Conservation (phyloP, 2,888 invertebrate species). For the Griposia aprilina region DNA sequence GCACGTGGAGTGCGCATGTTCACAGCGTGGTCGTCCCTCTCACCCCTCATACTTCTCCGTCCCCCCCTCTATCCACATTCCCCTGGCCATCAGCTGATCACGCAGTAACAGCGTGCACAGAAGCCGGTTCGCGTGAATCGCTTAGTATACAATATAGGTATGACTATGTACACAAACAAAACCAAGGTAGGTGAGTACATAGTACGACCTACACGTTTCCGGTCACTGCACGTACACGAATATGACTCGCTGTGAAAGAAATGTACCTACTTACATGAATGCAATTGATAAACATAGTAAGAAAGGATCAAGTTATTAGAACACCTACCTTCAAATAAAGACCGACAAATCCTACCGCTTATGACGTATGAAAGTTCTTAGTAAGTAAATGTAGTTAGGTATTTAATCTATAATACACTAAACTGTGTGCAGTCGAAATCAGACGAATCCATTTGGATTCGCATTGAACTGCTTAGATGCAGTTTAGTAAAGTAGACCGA, state of each 20-base stretch:
- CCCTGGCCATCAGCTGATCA: slow-evolving; percentile 78
- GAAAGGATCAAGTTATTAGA: slow-evolving; percentile 1
- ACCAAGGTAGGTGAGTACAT: slow-evolving; percentile 41
- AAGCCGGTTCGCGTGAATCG: slow-evolving; percentile 74
- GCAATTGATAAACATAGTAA: neutral
- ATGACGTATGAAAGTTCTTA: neutral
- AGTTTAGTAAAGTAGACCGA: neutral
- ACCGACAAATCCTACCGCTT: neutral
- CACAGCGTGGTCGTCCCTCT: slow-evolving; percentile 74
- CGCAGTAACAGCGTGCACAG: slow-evolving; percentile 78
- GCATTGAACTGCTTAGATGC: neutral
- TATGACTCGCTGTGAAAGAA: slow-evolving; percentile 20
- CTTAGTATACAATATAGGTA: too few relatives aligned
- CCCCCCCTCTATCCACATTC: slow-evolving; percentile 59
- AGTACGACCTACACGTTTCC: slow-evolving; percentile 16
- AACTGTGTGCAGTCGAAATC: slow-evolving; percentile 7
- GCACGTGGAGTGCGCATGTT: slow-evolving; percentile 87
- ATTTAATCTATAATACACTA: neutral
- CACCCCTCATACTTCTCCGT: slow-evolving; percentile 59
- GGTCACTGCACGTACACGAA: slow-evolving; percentile 29
- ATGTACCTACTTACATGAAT: too few relatives aligned
- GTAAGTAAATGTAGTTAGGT: neutral
- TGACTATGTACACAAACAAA: slow-evolving; percentile 49
- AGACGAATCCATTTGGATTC: neutral
- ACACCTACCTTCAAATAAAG: neutral